Percentiles rank a stretch among this genome's conserved stretches.
Evolutionary conservation across 2,113 vertebrate genomes (phyloP).

Genomic region (Gymnarchus niloticus): DNA sequence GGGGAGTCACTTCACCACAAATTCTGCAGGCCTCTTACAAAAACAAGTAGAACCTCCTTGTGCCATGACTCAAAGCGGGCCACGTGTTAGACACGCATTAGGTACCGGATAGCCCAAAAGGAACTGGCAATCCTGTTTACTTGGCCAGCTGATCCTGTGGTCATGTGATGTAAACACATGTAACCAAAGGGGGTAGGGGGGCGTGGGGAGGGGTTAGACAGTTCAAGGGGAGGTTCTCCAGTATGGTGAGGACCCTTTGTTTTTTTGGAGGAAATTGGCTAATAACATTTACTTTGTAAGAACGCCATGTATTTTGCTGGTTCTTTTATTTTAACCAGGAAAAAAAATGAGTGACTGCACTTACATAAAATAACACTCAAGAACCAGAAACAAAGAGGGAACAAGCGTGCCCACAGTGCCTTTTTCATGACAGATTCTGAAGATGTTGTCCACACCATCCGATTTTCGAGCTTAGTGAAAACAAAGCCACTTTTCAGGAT

Average conservation of each 20-base stretch:
- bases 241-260: background rate
- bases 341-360: background rate
- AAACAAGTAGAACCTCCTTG: background rate
- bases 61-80: background rate
- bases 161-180: slow-evolving; percentile 15
- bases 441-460: background rate
- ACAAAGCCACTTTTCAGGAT: background rate
- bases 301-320: background rate
- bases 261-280: background rate
- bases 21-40: background rate
- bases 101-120: background rate
- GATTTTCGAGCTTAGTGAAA: background rate
- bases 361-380: background rate
- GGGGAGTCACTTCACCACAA: background rate
- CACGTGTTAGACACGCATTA: background rate
- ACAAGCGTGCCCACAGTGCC: background rate
- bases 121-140: background rate
- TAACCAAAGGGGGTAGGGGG: background rate
- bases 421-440: no score
- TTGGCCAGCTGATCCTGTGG: slow-evolving; percentile 8
- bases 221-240: background rate
- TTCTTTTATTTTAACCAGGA: background rate
- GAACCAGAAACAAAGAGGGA: background rate
- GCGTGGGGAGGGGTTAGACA: background rate
- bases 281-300: slow-evolving; percentile 9